These are phyloP conservation scores for Acheta domesticus DNA, from an alignment of 2,888 invertebrate genomes.

Conservation along the genomic window DNA sequence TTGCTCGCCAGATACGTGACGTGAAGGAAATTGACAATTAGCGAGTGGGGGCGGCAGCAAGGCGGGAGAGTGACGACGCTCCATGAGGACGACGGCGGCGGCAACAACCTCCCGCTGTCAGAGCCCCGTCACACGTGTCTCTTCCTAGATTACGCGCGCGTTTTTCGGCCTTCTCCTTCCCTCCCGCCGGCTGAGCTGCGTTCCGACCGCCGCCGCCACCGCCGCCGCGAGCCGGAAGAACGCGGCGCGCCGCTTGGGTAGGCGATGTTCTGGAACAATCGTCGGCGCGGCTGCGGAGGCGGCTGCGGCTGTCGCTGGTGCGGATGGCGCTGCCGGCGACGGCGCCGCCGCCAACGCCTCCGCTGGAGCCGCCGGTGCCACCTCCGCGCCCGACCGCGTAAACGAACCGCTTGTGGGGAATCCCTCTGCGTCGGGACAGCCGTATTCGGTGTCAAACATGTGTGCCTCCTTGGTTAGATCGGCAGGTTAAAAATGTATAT, in stretches of 20 bases:
- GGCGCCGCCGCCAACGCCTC: no score
- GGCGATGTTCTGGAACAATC: neutral
- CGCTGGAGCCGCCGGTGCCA: no score
- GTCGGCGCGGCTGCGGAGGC: neutral
- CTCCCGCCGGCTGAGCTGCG: neutral
- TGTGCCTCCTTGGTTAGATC: no score
- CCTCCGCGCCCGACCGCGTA: no score
- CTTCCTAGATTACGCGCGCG: neutral
- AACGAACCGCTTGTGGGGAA: no score
- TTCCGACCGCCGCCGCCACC: neutral
- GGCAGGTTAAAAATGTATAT: no score
- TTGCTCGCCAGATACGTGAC: constrained; percentile 11
- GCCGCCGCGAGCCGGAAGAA: neutral
- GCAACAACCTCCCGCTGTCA: neutral
- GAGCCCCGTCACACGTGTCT: neutral
- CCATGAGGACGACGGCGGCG: neutral
- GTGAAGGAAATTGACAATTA: constrained; percentile 18
- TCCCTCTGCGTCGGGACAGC: no score
- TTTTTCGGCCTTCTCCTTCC: neutral
- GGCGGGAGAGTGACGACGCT: neutral
- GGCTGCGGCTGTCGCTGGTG: no score
- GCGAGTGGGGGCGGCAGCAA: neutral
- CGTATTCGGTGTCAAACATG: no score
- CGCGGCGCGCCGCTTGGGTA: neutral
- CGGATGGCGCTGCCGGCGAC: no score